These are phyloP conservation scores for Cricetomys ansorgei DNA, from an alignment of 2,113 vertebrate species.

Conservation along the genomic window DNA sequence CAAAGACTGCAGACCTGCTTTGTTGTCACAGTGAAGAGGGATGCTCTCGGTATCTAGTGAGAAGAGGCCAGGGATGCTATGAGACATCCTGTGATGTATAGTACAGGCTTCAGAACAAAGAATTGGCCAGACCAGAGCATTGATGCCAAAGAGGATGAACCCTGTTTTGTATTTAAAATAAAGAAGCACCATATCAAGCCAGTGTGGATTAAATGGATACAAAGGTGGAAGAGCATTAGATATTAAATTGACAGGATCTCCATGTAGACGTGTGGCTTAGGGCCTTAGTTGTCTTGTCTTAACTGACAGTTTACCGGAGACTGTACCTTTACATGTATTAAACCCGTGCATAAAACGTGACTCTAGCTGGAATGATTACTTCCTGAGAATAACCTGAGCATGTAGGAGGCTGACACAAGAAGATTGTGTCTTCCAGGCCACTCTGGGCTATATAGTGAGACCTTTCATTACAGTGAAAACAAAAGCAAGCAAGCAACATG, in stretches of 20 bases:
- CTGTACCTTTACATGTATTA: neutral
- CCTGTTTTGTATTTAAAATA: conserved; percentile 30
- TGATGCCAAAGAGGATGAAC: neutral
- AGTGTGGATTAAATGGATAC: neutral
- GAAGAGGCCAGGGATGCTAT: neutral
- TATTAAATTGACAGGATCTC: neutral
- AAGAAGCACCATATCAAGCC: neutral
- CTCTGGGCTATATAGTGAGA: neutral
- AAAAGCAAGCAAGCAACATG: neutral
- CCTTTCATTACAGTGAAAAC: neutral
- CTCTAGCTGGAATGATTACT: neutral
- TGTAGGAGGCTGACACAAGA: neutral
- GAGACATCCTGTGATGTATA: neutral
- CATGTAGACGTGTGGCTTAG: neutral
- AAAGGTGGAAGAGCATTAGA: neutral
- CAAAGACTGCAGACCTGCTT: neutral
- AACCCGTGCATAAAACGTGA: neutral
- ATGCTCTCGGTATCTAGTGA: neutral
- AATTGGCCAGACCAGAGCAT: neutral
- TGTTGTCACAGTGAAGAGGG: neutral
- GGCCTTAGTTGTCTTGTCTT: conserved; percentile 7
- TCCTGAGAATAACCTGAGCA: neutral
- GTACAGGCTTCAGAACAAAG: neutral
- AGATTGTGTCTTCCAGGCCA: neutral
- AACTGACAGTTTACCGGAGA: neutral